Base-by-base conservation (phyloP, 2,888 invertebrate species). In the Desoria tigrina region DNA sequence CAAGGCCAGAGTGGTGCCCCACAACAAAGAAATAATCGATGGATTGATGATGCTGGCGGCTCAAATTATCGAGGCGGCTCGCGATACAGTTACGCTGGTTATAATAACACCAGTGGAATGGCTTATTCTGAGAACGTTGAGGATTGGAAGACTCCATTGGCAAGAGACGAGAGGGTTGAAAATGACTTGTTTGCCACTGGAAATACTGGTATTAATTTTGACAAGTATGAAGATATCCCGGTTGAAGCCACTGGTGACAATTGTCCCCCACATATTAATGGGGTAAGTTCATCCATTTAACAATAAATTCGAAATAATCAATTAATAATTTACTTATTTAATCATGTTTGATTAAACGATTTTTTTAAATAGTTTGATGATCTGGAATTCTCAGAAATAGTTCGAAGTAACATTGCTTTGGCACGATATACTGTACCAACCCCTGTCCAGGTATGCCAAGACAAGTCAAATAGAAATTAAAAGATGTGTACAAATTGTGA, bases 141-240 rank as follows among this genome's bases (percentile, higher is more conserved):
- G 80, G 96, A 96, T 81, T 97, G 94, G 92, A 90, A 92, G 77
- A 79, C 89, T 77, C 90, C 92, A 79, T 84, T 90, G 79, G 86
- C 91, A 74, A 86, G 89, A 79, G 94, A 96, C 83, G 94, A 94
- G 80, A 87, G 90, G 78, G 79, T 89, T 81, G 96, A 96, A 84
- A 80, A 86, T 83, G 94, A 91, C 81, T 83, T 94, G 78, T 94
- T 93, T 82, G 92, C 92, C 79, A 87, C 88, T 76, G 90, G 90
- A 78, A 96, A 95, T 82, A 96, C 97, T 76, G 99, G 99, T 76
- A 99, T 99, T 84, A 99, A 99, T 84, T 99, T 99, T 86, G 96
- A 94, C 85, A 98, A 99, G 84, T 99, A 99, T 84, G 98, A 99
- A 86, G 98, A 99, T 86, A 99, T 99, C 82, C 99, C 99, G 80